These are phyloP conservation scores for Hydrocynus forskahlii DNA, from an alignment of 2,797 vertebrate species.

Conservation along the genomic window DNA sequence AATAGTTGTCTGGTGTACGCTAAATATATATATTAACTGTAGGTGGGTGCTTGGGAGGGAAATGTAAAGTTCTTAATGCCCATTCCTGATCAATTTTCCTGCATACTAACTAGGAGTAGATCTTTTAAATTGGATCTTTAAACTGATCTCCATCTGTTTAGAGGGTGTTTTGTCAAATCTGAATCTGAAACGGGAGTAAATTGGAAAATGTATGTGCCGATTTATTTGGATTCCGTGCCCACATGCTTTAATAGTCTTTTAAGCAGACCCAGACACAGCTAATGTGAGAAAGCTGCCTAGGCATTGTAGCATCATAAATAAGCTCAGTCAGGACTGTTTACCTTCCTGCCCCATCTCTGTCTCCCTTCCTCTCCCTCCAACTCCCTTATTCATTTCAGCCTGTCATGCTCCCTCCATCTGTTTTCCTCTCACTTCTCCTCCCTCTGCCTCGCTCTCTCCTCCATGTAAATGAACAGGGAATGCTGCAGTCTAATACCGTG, in stretches of 20 bases:
- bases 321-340: slow-evolving; percentile 9
- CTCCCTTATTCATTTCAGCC: slow-evolving; percentile 27
- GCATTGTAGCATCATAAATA: background rate
- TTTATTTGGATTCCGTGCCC: background rate
- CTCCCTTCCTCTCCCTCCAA: slow-evolving; percentile 12
- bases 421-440: slow-evolving; percentile 22
- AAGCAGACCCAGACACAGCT: background rate
- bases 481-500: slow-evolving; percentile 46
- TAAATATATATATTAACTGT: no score
- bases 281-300: background rate
- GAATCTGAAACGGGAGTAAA: background rate
- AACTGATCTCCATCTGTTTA: background rate
- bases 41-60: background rate
- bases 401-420: background rate
- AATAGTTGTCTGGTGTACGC: no score
- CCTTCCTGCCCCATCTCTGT: background rate
- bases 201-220: background rate
- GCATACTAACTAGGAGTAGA: background rate
- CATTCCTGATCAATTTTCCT: background rate
- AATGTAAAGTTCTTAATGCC: background rate
- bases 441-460: slow-evolving; percentile 13
- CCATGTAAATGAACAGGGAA: slow-evolving; percentile 31
- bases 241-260: slow-evolving; percentile 1
- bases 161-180: slow-evolving; percentile 3
- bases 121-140: background rate